These are phyloP conservation scores for Pandemis heparana DNA, from an alignment of 2,888 invertebrate species.

Conservation along the genomic window DNA sequence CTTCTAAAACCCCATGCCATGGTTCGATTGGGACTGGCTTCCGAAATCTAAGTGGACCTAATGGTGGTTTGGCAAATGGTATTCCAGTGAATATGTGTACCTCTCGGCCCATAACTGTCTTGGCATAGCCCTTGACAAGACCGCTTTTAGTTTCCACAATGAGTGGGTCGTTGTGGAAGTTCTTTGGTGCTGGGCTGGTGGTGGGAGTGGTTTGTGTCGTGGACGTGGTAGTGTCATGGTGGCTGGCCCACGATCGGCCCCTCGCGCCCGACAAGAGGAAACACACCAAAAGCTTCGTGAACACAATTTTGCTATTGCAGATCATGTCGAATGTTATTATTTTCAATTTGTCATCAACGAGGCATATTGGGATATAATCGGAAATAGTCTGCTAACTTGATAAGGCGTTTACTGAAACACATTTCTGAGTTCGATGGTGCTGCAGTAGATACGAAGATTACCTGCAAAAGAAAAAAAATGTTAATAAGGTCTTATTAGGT, in stretches of 20 bases:
- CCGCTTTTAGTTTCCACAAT: conserved; percentile 94
- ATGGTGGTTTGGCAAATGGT: conserved; percentile 96
- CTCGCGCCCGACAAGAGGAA: conserved; percentile 66
- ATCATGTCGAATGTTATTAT: conserved; percentile 64
- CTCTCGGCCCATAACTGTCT: conserved; percentile 93
- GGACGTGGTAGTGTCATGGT: conserved; percentile 82
- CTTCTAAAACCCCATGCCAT: conserved; percentile 94
- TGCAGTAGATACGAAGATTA: conserved; percentile 10
- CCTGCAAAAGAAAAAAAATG: conserved; percentile 26
- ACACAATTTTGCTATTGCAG: conserved; percentile 73
- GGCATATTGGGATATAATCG: conserved; percentile 66
- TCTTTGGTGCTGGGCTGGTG: conserved; percentile 77
- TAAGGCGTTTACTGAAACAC: conserved; percentile 78
- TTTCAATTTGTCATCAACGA: conserved; percentile 56
- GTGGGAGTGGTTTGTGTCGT: conserved; percentile 81
- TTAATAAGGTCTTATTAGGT: not conserved
- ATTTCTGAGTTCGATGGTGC: conserved; percentile 66
- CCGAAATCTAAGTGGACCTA: conserved; percentile 94
- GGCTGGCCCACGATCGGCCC: conserved; percentile 82
- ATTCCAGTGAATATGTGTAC: conserved; percentile 96
- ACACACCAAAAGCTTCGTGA: conserved; percentile 75
- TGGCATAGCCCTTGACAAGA: conserved; percentile 91
- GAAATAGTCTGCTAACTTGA: conserved; percentile 77
- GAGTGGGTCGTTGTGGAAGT: conserved; percentile 88
- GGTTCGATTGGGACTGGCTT: conserved; percentile 94